Evolutionary conservation across 2,113 vertebrate species (phyloP).

Genomic region (Epinephelus cyanopodus): DNA sequence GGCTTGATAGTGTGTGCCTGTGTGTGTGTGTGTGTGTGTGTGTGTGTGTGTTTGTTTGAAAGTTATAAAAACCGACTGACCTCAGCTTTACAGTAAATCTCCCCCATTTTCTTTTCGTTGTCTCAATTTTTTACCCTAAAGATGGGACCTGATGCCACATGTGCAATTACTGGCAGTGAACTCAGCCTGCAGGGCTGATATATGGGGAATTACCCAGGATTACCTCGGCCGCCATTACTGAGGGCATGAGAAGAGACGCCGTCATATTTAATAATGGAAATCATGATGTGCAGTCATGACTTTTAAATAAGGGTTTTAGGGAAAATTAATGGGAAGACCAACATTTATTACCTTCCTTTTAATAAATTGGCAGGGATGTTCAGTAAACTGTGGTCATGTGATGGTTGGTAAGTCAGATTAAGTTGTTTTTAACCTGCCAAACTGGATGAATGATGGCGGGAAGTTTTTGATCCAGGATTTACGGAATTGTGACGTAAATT

Average conservation of each 20-base stretch:
- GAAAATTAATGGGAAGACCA: slow-evolving; percentile 38
- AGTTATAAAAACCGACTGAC: slow-evolving; percentile 48
- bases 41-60: slow-evolving; percentile 25
- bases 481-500: background rate
- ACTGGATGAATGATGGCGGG: background rate
- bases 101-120: slow-evolving; percentile 41
- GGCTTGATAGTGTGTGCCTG: slow-evolving; percentile 44
- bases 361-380: slow-evolving; percentile 25
- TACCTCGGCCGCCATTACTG: slow-evolving; percentile 40
- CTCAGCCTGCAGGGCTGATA: slow-evolving; percentile 40
- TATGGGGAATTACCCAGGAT: slow-evolving; percentile 59
- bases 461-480: slow-evolving; percentile 1
- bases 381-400: background rate
- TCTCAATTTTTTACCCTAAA: slow-evolving; percentile 41
- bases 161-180: slow-evolving; percentile 54
- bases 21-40: slow-evolving; percentile 12
- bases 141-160: slow-evolving; percentile 64
- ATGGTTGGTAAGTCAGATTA: background rate
- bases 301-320: slow-evolving; percentile 40
- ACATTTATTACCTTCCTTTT: slow-evolving; percentile 42
- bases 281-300: slow-evolving; percentile 21
- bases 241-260: slow-evolving; percentile 28
- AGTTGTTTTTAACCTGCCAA: background rate
- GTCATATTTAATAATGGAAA: slow-evolving; percentile 53
- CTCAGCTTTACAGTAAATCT: slow-evolving; percentile 69